Evolutionary conservation across 2,888 invertebrate species (phyloP), one percentile per base, ranked within the genome.

Genomic region (Drosophila mimetica): DNA sequence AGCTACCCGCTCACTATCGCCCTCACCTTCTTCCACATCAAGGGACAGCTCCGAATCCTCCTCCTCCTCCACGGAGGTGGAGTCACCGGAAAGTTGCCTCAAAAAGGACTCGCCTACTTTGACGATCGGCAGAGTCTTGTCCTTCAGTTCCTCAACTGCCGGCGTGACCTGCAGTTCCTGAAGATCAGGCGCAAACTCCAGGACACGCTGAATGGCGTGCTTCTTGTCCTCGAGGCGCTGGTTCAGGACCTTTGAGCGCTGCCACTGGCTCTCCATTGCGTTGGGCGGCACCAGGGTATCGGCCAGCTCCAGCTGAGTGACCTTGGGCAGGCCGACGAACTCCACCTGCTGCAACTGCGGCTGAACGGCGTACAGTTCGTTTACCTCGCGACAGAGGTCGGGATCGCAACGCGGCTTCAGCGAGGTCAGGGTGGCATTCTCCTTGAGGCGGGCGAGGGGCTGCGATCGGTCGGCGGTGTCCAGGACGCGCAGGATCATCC

Each of bases 131-230:
- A 9, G 20, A 7, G 8, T 6, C 0, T 16, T 8, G 8, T n/a
- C 4, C 1, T 1, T 7, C 2, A 48, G 30, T 5, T 36, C 25
- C 4, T 0, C 11, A 0, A 5, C 7, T 0, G 37, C 14, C 6
- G 71, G 58, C 2, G 82, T 73, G 16, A 90, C 44, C 37, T 90
- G 79, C 16, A 90, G 53, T 8, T 79, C 11, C 6, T 78, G 65
- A 1, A 88, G 48, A 1, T 81, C 76, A 0, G 90, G 90, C 42
- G 77, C 88, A 37, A 75, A 80, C 16, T 74, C 71, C 0, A 90
- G 32, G 0, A 90, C 84, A 0, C 60, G 53, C 52, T 72, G 72
- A 3, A 90, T 83, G 9, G 75, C 66, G 0, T 66, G 30, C 18
- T 66, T 66, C 6, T 75, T 46, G 0, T 37, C 0, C 18, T 76